Evolutionary conservation across 1,140 invertebrate genomes (phyloP).

Genomic region (Homarus americanus): DNA sequence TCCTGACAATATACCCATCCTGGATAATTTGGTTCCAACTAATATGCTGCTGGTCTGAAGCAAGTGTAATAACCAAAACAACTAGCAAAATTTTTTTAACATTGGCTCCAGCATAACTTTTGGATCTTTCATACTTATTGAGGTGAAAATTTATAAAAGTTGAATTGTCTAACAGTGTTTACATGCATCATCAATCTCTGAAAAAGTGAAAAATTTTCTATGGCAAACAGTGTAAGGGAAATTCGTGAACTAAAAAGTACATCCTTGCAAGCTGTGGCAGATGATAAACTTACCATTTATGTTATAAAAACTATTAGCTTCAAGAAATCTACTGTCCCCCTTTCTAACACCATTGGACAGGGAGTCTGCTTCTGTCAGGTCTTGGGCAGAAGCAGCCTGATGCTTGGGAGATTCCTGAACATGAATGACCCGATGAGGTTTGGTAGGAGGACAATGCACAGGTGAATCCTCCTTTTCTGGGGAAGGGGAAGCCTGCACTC

Average conservation of each 20-base stretch:
- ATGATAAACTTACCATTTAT: neutral
- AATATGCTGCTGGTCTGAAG: too few relatives aligned
- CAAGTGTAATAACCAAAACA: too few relatives aligned
- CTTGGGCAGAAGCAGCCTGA: slow-evolving; percentile 14
- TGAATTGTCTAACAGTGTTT: too few relatives aligned
- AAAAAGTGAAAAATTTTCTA: too few relatives aligned
- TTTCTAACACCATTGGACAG: slow-evolving; percentile 14
- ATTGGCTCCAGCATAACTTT: too few relatives aligned
- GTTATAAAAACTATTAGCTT: slow-evolving; percentile 9
- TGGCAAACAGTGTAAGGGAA: too few relatives aligned
- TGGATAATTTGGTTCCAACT: too few relatives aligned
- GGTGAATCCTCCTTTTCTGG: neutral
- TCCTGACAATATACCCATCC: too few relatives aligned
- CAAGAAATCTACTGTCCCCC: slow-evolving; percentile 31
- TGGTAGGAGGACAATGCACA: neutral
- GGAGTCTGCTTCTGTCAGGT: neutral
- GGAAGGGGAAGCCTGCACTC: neutral
- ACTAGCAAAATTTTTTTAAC: too few relatives aligned
- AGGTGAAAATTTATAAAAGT: too few relatives aligned
- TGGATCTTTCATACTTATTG: too few relatives aligned
- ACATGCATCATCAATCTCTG: too few relatives aligned
- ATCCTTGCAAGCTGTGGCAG: neutral
- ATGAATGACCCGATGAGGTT: slow-evolving; percentile 34
- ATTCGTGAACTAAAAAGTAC: neutral
- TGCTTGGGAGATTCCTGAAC: slow-evolving; percentile 45